A percentile compares a stretch with the other conserved stretches of the same genome.
These are phyloP conservation scores for Cheilosia impressa DNA, from an alignment of 2,888 invertebrate genomes.

Conservation along the genomic window DNA sequence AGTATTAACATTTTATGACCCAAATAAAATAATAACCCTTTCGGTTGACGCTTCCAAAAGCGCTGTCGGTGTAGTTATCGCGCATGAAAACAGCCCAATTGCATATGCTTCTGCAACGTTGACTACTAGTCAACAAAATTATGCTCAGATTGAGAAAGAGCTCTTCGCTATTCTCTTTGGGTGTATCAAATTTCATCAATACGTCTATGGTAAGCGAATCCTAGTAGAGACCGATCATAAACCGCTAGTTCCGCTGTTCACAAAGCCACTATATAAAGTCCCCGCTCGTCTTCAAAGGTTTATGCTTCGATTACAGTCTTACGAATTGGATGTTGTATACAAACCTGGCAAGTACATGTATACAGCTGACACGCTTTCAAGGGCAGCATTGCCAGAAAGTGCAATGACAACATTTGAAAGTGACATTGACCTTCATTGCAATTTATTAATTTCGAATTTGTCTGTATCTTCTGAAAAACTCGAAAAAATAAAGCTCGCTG, in stretches of 20 bases:
- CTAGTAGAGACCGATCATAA: conserved; percentile 66
- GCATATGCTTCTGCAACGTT: conserved; percentile 59
- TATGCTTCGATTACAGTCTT: conserved; percentile 34
- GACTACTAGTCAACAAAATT: conserved; percentile 41
- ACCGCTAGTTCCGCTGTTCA: conserved; percentile 41
- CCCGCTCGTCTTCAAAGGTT: conserved; percentile 35
- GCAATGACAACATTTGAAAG: conserved; percentile 56
- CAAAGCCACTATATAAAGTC: conserved; percentile 24
- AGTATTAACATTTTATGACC: conserved; percentile 69
- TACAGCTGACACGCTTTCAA: conserved; percentile 34
- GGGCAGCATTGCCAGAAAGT: conserved; percentile 32
- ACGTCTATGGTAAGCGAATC: conserved; percentile 43
- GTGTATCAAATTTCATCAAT: conserved; percentile 78
- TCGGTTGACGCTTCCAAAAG: conserved; percentile 62
- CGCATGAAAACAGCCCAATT: conserved; percentile 39
- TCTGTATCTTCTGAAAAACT: conserved; percentile 38
- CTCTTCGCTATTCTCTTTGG: conserved; percentile 78
- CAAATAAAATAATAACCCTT: conserved; percentile 62
- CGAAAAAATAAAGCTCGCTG: conserved; percentile 24
- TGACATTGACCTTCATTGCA: conserved; percentile 65
- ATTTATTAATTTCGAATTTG: conserved; percentile 59
- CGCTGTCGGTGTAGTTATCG: conserved; percentile 64
- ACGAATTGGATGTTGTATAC: conserved; percentile 12
- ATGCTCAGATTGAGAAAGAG: conserved; percentile 78
- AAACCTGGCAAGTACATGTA: conserved; percentile 33